phyloP scores from a whole-genome alignment of 1,140 invertebrate genomes.

The Chironomus tepperi region DNA sequence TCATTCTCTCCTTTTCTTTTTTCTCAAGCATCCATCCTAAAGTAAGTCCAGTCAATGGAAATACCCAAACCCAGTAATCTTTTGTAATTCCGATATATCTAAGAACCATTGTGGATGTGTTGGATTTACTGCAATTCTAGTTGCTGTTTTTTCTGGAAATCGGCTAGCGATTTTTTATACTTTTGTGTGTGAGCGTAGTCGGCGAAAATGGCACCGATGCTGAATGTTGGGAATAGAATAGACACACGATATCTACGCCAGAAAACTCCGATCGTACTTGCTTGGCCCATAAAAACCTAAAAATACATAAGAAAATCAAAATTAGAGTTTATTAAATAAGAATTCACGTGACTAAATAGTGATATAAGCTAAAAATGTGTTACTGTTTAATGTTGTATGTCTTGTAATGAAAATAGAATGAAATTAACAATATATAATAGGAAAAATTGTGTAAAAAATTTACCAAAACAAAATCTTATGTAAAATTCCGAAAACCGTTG shows the following conservation, averaged over 20 bases:
- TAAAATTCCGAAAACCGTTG: background rate
- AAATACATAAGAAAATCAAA: background rate
- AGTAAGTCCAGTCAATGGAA: constrained; percentile 47
- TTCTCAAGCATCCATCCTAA: constrained; percentile 56
- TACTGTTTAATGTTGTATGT: too few relatives aligned
- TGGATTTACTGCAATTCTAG: constrained; percentile 28
- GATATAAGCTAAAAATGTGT: too few relatives aligned
- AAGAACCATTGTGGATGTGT: constrained; percentile 32
- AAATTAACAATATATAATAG: too few relatives aligned
- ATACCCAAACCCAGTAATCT: constrained; percentile 36
- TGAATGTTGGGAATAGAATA: constrained; percentile 53
- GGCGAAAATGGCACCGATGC: constrained; percentile 48
- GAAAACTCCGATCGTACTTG: constrained; percentile 32
- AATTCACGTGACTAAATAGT: too few relatives aligned
- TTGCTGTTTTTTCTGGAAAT: constrained; percentile 1
- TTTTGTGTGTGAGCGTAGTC: constrained; percentile 59
- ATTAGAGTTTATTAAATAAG: too few relatives aligned
- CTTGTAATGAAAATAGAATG: too few relatives aligned
- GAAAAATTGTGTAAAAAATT: background rate
- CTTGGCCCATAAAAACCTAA: background rate
- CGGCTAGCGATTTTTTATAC: constrained; percentile 48
- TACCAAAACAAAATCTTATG: background rate
- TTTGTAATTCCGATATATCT: constrained; percentile 45
- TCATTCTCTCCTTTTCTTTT: constrained; percentile 58
- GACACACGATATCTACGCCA: constrained; percentile 50